Percentiles rank a stretch among this genome's conserved stretches.
phyloP scores from a whole-genome alignment of 2,888 invertebrate species.

The Cheiracanthium punctorium region DNA sequence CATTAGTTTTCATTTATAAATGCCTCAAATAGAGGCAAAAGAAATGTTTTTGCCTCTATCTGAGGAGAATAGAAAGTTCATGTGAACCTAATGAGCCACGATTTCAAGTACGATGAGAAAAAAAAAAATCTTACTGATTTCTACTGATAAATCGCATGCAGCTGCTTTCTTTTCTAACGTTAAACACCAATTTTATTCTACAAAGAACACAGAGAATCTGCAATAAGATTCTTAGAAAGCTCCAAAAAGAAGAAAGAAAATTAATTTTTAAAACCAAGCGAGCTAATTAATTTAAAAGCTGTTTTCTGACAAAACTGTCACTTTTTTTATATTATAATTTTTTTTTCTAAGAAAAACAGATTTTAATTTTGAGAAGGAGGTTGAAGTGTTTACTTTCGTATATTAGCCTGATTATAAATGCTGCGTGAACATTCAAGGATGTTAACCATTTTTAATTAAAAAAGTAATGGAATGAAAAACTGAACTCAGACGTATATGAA shows the following conservation, averaged over 20 bases:
- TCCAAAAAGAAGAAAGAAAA: neutral
- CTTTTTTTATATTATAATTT: neutral
- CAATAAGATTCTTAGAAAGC: neutral
- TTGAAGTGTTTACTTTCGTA: neutral
- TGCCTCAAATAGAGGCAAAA: no score
- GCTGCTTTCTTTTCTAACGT: no score
- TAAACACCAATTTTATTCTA: neutral
- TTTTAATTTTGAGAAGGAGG: neutral
- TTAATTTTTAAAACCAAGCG: conserved; percentile 37
- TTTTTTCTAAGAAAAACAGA: neutral
- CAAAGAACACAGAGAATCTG: neutral
- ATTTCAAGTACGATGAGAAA: no score
- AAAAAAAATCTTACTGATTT: no score
- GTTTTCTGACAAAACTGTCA: neutral
- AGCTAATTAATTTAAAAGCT: conserved; percentile 66
- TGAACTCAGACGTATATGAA: neutral
- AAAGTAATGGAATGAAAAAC: neutral
- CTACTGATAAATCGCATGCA: no score
- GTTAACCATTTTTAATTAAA: conserved; percentile 7
- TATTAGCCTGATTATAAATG: neutral
- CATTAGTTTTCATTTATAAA: no score
- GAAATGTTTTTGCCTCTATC: no score
- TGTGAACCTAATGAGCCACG: no score
- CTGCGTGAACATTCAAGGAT: neutral
- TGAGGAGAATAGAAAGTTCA: no score